These are phyloP conservation scores for Oscarella lobularis DNA, from an alignment of 37 sponge, comb jelly and placozoan species.

Conservation along the genomic window DNA sequence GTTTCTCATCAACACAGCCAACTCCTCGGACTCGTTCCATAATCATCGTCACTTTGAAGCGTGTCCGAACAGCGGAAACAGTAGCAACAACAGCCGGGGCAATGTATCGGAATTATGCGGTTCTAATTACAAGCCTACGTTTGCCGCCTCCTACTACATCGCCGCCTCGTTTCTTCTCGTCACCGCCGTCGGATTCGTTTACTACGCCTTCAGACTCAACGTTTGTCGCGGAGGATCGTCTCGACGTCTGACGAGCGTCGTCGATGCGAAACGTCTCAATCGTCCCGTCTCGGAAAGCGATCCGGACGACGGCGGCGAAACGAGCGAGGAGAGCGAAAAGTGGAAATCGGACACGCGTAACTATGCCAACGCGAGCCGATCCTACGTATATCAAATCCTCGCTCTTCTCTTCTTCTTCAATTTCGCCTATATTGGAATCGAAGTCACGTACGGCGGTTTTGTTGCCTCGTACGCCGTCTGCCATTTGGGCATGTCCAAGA, in stretches of 20 bases:
- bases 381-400: neutral
- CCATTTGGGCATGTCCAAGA: slow-evolving; percentile 20
- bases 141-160: neutral
- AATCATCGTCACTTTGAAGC: too few relatives aligned
- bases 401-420: slow-evolving; percentile 15
- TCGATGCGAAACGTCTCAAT: too few relatives aligned
- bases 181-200: neutral
- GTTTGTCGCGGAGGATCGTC: neutral
- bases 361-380: neutral
- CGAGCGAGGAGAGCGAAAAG: neutral
- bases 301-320: too few relatives aligned
- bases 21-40: neutral
- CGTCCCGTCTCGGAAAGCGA: too few relatives aligned
- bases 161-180: neutral
- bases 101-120: neutral
- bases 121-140: neutral
- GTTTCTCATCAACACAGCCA: slow-evolving; percentile 8
- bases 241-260: neutral
- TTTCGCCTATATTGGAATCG: slow-evolving; percentile 47
- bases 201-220: neutral
- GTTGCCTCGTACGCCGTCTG: slow-evolving; percentile 39
- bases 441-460: slow-evolving; percentile 30
- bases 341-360: neutral
- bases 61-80: neutral
- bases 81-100: neutral